Evolutionary conservation across 2,113 vertebrate genomes (phyloP).

Genomic region (Nanorana parkeri): DNA sequence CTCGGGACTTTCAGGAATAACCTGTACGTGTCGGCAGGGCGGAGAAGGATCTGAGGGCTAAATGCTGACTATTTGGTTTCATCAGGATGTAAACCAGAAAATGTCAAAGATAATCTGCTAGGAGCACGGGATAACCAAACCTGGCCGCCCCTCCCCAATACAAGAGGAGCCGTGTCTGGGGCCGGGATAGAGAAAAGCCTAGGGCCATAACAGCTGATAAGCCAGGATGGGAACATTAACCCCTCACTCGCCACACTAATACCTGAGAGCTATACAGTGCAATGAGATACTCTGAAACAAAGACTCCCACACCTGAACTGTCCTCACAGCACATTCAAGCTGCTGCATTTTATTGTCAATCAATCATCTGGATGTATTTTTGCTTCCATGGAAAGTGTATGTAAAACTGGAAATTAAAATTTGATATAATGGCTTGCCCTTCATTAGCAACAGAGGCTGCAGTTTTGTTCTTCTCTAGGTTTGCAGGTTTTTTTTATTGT

Average conservation of each 20-base stretch:
- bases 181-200: constrained; percentile 24
- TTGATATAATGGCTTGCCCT: too few relatives aligned
- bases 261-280: background rate
- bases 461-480: too few relatives aligned
- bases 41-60: background rate
- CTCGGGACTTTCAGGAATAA: background rate
- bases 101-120: constrained; percentile 50
- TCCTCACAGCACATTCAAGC: too few relatives aligned
- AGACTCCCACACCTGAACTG: too few relatives aligned
- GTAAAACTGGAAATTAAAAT: too few relatives aligned
- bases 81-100: constrained; percentile 35
- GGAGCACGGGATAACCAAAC: constrained; percentile 1
- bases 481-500: too few relatives aligned
- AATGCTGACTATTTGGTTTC: constrained; percentile 22
- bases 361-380: too few relatives aligned
- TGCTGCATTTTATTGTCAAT: too few relatives aligned
- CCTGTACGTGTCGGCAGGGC: background rate
- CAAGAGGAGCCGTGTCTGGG: constrained; percentile 20
- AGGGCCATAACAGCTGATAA: constrained; percentile 40
- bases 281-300: too few relatives aligned
- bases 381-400: too few relatives aligned
- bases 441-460: too few relatives aligned
- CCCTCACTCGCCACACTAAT: background rate
- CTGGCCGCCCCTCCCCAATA: background rate
- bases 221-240: constrained; percentile 42